Conservation (phyloP, 2,113 vertebrate species). For the Dipodomys spectabilis region DNA sequence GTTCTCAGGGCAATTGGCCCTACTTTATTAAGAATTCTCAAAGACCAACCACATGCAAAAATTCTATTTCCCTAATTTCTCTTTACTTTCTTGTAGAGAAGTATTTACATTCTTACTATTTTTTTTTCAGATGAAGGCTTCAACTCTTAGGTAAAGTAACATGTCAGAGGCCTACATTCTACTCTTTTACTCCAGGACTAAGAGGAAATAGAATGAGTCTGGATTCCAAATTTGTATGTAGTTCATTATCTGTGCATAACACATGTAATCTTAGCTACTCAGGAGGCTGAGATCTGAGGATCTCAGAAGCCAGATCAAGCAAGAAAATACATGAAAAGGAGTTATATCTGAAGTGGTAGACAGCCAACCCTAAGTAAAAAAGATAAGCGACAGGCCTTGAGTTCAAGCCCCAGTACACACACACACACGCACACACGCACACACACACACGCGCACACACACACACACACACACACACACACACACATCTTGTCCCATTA, state of each 20-base stretch:
- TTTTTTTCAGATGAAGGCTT: neutral
- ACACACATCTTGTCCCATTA: too few relatives aligned
- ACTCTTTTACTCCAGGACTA: neutral
- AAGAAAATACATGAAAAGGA: too few relatives aligned
- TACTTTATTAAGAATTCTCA: neutral
- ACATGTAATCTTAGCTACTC: too few relatives aligned
- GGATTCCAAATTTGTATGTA: neutral
- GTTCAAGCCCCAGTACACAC: too few relatives aligned
- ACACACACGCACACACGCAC: too few relatives aligned
- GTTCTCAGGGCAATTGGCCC: neutral
- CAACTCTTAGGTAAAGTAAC: neutral
- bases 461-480: too few relatives aligned
- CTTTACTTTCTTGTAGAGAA: neutral
- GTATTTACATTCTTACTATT: neutral
- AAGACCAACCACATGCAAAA: neutral
- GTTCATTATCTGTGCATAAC: neutral
- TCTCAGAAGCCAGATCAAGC: too few relatives aligned
- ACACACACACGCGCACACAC: too few relatives aligned
- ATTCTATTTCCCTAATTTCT: neutral
- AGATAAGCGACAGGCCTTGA: too few relatives aligned
- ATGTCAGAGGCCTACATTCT: neutral
- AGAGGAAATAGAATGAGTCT: neutral
- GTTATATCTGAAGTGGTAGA: too few relatives aligned
- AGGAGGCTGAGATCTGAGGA: neutral
- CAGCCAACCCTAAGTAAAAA: too few relatives aligned